Evolutionary conservation across 2,113 vertebrate species (phyloP), one percentile per base, ranked within the genome.

Genomic region (Thunnus maccoyii): DNA sequence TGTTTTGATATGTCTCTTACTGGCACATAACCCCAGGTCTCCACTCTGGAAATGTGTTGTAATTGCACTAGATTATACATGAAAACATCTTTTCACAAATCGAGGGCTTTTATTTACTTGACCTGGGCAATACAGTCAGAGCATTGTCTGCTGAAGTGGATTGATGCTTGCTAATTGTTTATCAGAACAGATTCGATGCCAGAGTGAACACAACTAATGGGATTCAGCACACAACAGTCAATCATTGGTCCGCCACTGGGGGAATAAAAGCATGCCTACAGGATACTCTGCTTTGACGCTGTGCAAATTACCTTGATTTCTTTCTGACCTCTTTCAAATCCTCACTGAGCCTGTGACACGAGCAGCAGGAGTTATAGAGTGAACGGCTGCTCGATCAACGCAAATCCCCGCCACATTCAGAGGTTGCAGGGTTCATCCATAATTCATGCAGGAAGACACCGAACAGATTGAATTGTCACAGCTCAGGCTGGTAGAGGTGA

Each of bases 381-480:
- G 17, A 15, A 46, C 58, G 55, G 63, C 56, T n/a, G 60, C 83
- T 90, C 70, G 44, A 86, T 90, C 84, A 69, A 78, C 44, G 57
- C 73, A 82, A 88, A 86, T 83, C 86, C 80, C 66, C 68, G 12
- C 70, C 71, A 51, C 74, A 65, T 70, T 86, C 71, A 27, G 55
- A 79, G 85, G 72, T 70, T 75, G 77, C 25, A 0, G 61, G 76
- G 65, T 86, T 92, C 90, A 90, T 92, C 88, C 85, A 90, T 91
- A 86, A 91, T 92, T 88, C 90, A 90, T 85, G 77, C 14, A 10
- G 16, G 30, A 70, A 75, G 86, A 84, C 79, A 17, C 13, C 5
- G 72, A 90, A 81, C 85, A 90, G 88, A 92, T 89, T 89, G 88
- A 90, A 87, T 83, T 89, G 89, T 90, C 88, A 88, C 85, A 88